Percentiles rank a stretch among this genome's conserved stretches.
phyloP scores from a whole-genome alignment of 2,888 invertebrate genomes.

The Marronus borbonicus region DNA sequence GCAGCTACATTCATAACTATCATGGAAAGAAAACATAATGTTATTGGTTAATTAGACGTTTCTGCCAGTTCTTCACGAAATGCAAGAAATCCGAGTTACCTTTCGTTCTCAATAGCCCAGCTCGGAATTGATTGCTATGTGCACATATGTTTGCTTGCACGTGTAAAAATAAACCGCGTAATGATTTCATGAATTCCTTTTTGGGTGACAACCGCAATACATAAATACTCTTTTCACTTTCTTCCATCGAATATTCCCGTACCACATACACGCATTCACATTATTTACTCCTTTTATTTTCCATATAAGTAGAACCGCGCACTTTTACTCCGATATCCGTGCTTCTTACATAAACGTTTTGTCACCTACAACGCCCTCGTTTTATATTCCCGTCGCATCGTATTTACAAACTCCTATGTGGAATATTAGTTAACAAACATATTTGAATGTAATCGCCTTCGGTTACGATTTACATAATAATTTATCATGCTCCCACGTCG shows the following conservation, averaged over 20 bases:
- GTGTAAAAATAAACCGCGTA: neutral
- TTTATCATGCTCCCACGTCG: slow-evolving; percentile 54
- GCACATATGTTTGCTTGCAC: no score
- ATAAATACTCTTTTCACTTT: slow-evolving; percentile 22
- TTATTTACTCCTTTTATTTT: slow-evolving; percentile 12
- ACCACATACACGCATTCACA: neutral
- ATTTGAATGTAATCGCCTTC: slow-evolving; percentile 42
- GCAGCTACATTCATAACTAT: no score
- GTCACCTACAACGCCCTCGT: slow-evolving; percentile 16
- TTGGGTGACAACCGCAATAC: neutral
- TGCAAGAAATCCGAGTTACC: no score
- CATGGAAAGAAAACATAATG: no score
- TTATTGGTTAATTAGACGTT: no score
- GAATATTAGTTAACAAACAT: slow-evolving; percentile 34
- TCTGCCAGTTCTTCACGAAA: no score
- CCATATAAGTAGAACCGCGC: neutral
- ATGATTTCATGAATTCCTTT: slow-evolving; percentile 5
- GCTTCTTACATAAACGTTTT: slow-evolving; percentile 5
- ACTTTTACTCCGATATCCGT: slow-evolving; percentile 18
- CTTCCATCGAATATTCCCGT: neutral
- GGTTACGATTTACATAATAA: slow-evolving; percentile 53
- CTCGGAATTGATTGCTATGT: no score
- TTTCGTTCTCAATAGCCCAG: no score
- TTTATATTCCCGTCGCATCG: slow-evolving; percentile 6
- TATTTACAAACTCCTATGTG: neutral